Base-by-base conservation (phyloP, 2,888 invertebrate genomes). In the Nymphalis polychloros region DNA sequence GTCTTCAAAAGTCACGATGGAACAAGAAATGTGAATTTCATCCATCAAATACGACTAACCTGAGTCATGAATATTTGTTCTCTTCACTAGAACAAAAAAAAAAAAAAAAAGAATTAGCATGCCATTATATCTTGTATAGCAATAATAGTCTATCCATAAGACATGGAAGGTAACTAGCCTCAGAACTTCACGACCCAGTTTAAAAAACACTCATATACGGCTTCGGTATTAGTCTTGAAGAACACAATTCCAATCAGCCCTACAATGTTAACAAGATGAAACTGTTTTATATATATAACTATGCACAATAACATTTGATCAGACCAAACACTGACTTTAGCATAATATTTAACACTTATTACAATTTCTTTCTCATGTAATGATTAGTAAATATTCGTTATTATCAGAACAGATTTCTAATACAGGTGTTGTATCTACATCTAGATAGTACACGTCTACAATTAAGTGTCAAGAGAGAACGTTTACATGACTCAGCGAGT, bases 331-430 rank as follows among this genome's bases (percentile, higher is more conserved):
- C 85, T 73, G 83, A 55, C 53, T 85, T 83, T 87, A 88, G 86
- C 80, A 83, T 86, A 84, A 84, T 88, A 87, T 79, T 87, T 84
- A 90, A 90, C 90, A 90, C 88, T 89, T 88, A 88, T 78, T 85
- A 86, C 81, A 84, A 87, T 86, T 78, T 85, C n/a, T 16, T 52
- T 55, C 23, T 81, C 84, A 84, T 76, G 72, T 75, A 75, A 72
- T 76, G 78, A 82, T 75, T 78, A 78, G 81, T 79, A 79, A 80
- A 80, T 72, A 78, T 83, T 75, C 79, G 79, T 81, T 80, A 81
- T 84, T 85, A 84, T 85, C 80, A 79, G 81, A 89, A 87, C 87
- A 86, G 79, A 64, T 68, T 49, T 53, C 47, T 60, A 60, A 61
- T 66, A 65, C 35, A 72, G 74, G 67, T 71, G 75, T 61, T 70